Conservation (phyloP, 92 coral and sea anemone genomes). For the Ricordea florida region DNA sequence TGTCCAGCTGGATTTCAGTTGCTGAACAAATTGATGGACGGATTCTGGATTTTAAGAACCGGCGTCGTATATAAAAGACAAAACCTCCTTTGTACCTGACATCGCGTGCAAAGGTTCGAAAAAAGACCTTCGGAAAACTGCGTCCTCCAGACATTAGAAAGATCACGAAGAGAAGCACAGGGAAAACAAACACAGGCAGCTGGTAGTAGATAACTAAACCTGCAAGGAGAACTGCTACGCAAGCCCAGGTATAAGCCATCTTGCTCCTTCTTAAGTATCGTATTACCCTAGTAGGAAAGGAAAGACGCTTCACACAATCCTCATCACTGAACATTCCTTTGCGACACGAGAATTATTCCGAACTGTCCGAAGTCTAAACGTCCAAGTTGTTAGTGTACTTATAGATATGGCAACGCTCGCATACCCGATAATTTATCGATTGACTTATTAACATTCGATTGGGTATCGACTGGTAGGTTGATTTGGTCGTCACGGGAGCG, state of each 20-base stretch:
- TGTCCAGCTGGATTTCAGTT: too few relatives aligned
- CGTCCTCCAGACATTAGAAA: slow-evolving; percentile 94
- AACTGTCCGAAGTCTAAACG: too few relatives aligned
- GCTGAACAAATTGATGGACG: background rate
- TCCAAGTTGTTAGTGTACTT: too few relatives aligned
- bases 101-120: slow-evolving; percentile 83
- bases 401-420: background rate
- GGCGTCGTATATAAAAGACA: background rate
- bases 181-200: slow-evolving; percentile 68
- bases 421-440: slow-evolving; percentile 51
- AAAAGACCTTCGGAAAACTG: slow-evolving; percentile 77
- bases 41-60: background rate
- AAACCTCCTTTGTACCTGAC: slow-evolving; percentile 52
- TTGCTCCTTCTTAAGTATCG: slow-evolving; percentile 49
- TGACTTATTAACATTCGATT: slow-evolving; percentile 11
- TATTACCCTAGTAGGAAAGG: slow-evolving; percentile 50
- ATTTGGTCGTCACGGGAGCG: slow-evolving; percentile 44
- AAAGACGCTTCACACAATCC: slow-evolving; percentile 24
- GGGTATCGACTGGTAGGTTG: slow-evolving; percentile 7
- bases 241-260: slow-evolving; percentile 45
- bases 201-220: slow-evolving; percentile 25
- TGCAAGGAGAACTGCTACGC: background rate
- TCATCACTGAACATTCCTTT: background rate
- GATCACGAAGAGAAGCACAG: slow-evolving; percentile 55
- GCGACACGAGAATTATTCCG: background rate